Base-by-base conservation (phyloP, 2,888 invertebrate species). In the Rhingia campestris region DNA sequence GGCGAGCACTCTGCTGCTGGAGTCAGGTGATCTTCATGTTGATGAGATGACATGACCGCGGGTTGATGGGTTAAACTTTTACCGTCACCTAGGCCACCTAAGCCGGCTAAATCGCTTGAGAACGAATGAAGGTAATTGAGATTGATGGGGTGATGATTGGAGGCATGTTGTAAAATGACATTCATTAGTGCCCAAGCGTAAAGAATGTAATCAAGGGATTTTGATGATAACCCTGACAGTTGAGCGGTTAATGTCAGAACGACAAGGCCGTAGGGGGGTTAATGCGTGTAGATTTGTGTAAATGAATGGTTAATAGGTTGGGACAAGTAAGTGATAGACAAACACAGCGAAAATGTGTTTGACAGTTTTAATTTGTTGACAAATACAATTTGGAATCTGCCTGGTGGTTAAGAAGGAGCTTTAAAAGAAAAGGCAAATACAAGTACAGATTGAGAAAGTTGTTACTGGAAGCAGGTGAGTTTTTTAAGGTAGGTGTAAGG, bases 1-100 rank as follows among this genome's bases (percentile, higher is more conserved):
- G 10, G 39, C 6, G 22, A 22, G 6, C 33, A 22, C 35, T 9
- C 41, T 33, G 39, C 5, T 37, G 14, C n/a, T 33, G 45, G 33
- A 37, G 37, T 53, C 49, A 51, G 7, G 64, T 22, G 49, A 76
- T 69, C 43, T 43, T 75, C 30, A 66, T 58, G 51, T 58, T 75
- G 56, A 47, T 64, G 66, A 49, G 45, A 58, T 59, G 59, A 69
- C 47, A 49, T 53, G 59, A 58, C 35, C 45, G 54, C 39, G 41
- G 4, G n/a, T 54, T 39, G 7, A n/a, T 33, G 12, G 10, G 4
- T 22, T 49, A 5, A 6, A 1, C 14, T 53, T 33, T n/a, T 51
- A 39, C 10, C 3, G 12, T 4, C 47, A 22, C 10, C 47, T 22
- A 22, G 22, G 22, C 22, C 22, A 22, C 22, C 22, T 22, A 22